A percentile compares a stretch with the other conserved stretches of the same genome.
Evolutionary conservation across 2,888 invertebrate species (phyloP).

Genomic region (Amphiduros pacificus): DNA sequence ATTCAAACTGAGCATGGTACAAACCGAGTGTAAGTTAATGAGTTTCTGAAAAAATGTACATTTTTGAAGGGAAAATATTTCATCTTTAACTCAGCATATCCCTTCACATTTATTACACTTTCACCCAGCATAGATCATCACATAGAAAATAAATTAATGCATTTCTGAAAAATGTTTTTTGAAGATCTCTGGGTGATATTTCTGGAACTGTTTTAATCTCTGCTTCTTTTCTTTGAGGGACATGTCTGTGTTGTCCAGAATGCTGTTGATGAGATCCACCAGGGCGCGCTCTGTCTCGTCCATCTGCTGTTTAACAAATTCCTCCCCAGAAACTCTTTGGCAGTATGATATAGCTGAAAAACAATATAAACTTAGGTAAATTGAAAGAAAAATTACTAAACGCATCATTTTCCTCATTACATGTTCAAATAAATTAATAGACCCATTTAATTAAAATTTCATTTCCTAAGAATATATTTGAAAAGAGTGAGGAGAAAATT

Average conservation of each 20-base stretch:
- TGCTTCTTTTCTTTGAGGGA: slow-evolving; percentile 55
- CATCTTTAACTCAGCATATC: too few relatives aligned
- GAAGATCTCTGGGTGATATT: slow-evolving; percentile 51
- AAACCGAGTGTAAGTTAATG: too few relatives aligned
- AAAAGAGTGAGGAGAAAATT: too few relatives aligned
- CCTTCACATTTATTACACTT: too few relatives aligned
- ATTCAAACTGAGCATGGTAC: too few relatives aligned
- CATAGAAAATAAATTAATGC: too few relatives aligned
- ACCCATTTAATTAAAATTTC: too few relatives aligned
- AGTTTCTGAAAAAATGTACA: too few relatives aligned
- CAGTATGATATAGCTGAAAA: slow-evolving; percentile 25
- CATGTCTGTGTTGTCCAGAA: slow-evolving; percentile 53
- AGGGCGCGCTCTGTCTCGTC: slow-evolving; percentile 45
- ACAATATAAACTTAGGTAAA: background rate
- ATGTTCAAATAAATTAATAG: too few relatives aligned
- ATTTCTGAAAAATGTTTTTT: slow-evolving; percentile 50
- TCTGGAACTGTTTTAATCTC: slow-evolving; percentile 53
- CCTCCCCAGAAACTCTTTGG: slow-evolving; percentile 17
- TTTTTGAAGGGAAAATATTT: too few relatives aligned
- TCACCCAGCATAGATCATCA: too few relatives aligned
- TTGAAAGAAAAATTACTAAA: background rate
- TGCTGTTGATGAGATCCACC: slow-evolving; percentile 50
- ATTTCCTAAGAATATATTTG: too few relatives aligned
- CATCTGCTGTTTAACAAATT: slow-evolving; percentile 25
- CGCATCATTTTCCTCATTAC: background rate